Percentiles rank a stretch among this genome's conserved stretches.
phyloP scores from a whole-genome alignment of 2,888 invertebrate genomes.

The Stictocephala bisonia region DNA sequence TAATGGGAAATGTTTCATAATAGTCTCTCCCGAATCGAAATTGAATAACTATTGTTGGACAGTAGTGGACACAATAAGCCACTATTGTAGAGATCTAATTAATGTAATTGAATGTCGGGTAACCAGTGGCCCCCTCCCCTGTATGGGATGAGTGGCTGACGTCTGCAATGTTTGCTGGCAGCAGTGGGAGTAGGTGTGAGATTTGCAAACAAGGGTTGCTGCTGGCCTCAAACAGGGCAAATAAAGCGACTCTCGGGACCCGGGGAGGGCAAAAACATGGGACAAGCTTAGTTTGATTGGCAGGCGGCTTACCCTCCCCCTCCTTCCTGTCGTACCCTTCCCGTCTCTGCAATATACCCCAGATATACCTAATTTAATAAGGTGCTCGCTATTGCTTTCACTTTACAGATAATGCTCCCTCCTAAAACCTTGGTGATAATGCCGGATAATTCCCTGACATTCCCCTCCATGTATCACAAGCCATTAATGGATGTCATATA shows the following conservation, averaged over 20 bases:
- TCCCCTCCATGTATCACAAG: too few species aligned
- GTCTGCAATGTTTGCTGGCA: too few species aligned
- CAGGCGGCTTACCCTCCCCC: constrained; percentile 13
- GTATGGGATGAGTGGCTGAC: too few species aligned
- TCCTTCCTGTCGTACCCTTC: background rate
- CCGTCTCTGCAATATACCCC: constrained; percentile 42
- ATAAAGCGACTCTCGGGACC: background rate
- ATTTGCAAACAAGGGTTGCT: constrained; percentile 26
- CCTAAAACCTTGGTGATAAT: constrained; percentile 17
- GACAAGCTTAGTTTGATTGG: constrained; percentile 37
- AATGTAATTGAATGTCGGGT: too few species aligned
- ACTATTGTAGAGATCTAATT: too few species aligned
- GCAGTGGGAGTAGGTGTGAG: constrained; percentile 5
- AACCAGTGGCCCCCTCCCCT: too few species aligned
- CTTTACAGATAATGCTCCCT: constrained; percentile 28
- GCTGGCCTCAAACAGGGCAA: constrained; percentile 13
- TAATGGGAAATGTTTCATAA: too few species aligned
- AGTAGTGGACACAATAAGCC: too few species aligned
- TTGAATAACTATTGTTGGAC: too few species aligned
- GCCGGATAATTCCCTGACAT: too few species aligned
- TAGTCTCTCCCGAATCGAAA: too few species aligned
- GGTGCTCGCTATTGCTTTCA: constrained; percentile 39
- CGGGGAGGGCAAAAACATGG: constrained; percentile 16
- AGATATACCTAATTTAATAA: constrained; percentile 42
- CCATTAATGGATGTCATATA: too few species aligned